Base-by-base conservation (phyloP, 2,113 vertebrate species). In the Tonatia bakeri region DNA sequence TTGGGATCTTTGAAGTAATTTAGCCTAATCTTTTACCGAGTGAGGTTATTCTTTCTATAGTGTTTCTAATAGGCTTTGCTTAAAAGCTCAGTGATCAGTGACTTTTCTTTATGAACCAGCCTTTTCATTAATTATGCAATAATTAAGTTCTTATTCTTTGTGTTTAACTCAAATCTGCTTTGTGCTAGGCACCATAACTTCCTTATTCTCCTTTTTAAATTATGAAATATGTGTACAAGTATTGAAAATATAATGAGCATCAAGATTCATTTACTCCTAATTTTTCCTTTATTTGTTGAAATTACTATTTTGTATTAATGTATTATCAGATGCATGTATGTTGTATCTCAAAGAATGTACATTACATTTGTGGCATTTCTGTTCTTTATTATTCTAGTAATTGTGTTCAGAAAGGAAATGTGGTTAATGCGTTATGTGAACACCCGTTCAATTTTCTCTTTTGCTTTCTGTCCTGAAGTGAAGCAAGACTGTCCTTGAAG, bases 1-100 rank as follows among this genome's bases (percentile, higher is more conserved):
- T 83, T 96, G 43, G 43, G 20, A 59, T 92, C 65, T 76, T 73
- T 72, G 70, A 94, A 90, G 56, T 94, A 91, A 83, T 90, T 92
- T 84, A 56, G 31, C 31, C 19, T 88, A 43, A 54, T 69, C 45
- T 81, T 85, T 90, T 38, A 93, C 16, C 9, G 1, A 13, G 47
- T 64, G 33, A 28, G 33, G 1, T 56, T 65, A 38, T 38, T 33
- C 47, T 94, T 95, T 91, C 38, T 69, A 2, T 83, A 72, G 6
- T 16, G 20, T 92, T 96, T 72, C 33, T 85, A 81, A 73, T 5
- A 45, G 20, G 19, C 5, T 93, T 94, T 76, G 54, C 38, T 47
- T 82, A 43, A 65, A 91, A 94, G 11, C 45, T 93, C 59, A 82
- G 26, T 45, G 73, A 86, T 10, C 75, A 82, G 52, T 28, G 75